A percentile compares a stretch with the other conserved stretches of the same genome.
phyloP scores from a whole-genome alignment of 2,888 invertebrate genomes.

The Lymantria dispar region DNA sequence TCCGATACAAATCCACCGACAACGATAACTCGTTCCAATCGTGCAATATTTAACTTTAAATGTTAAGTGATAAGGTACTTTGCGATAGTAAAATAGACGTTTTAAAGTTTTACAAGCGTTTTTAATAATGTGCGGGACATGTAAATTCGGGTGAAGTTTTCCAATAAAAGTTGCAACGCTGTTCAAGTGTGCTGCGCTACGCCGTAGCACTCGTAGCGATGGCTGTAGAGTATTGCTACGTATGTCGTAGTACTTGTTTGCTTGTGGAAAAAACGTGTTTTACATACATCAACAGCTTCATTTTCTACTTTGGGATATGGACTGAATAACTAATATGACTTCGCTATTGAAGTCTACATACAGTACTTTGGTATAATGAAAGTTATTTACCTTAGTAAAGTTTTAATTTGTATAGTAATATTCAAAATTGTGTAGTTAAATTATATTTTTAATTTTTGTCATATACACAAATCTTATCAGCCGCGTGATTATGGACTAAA shows the following conservation, averaged over 20 bases:
- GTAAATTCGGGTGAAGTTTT: conserved; percentile 76
- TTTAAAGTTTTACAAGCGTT: conserved; percentile 57
- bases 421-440: too few relatives aligned
- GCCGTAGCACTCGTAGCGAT: conserved; percentile 4
- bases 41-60: conserved; percentile 30
- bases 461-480: too few relatives aligned
- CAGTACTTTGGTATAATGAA: too few relatives aligned
- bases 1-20: conserved; percentile 31
- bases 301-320: too few relatives aligned
- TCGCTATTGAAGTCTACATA: too few relatives aligned
- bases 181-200: conserved; percentile 37
- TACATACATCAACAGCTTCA: too few relatives aligned
- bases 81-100: conserved; percentile 5
- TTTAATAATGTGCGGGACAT: conserved; percentile 75
- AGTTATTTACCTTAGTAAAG: too few relatives aligned
- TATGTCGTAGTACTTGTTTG: conserved; percentile 11
- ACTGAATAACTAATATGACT: too few relatives aligned
- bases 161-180: conserved; percentile 74
- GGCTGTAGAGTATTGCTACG: conserved; percentile 12
- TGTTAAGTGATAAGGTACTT: conserved; percentile 22
- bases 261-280: neutral
- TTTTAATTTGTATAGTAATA: too few relatives aligned
- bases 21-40: conserved; percentile 13
- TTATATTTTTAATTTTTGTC: too few relatives aligned
- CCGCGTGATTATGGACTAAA: too few relatives aligned